Conservation (phyloP, 1,140 invertebrate genomes). For the Bombyx mandarina region DNA sequence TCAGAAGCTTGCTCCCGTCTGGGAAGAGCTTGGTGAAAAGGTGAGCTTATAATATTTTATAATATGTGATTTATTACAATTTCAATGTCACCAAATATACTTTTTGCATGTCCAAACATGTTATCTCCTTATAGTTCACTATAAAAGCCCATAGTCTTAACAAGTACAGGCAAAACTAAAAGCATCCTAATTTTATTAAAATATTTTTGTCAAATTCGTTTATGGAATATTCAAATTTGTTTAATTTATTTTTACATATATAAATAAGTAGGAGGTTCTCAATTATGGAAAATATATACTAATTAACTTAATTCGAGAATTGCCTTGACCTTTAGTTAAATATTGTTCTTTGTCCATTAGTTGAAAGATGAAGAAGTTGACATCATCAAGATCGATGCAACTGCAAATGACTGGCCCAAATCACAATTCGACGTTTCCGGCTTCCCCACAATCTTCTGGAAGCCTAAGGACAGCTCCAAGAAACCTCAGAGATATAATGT, state of each 20-base stretch:
- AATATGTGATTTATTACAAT: no score
- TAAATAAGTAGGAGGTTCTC: no score
- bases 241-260: no score
- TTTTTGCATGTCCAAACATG: no score
- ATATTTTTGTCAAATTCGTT: no score
- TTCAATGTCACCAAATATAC: no score
- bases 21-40: constrained; percentile 94
- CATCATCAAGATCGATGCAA: constrained; percentile 98
- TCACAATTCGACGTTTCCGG: constrained; percentile 92
- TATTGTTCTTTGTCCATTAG: constrained; percentile 46
- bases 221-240: no score
- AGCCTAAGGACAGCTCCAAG: constrained; percentile 86
- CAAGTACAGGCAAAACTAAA: no score
- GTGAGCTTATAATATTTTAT: constrained; percentile 43
- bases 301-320: neutral
- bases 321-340: neutral
- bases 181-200: no score
- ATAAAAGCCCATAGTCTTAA: no score
- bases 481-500: constrained; percentile 93
- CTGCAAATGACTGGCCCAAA: constrained; percentile 96
- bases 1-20: constrained; percentile 94
- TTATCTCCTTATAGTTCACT: no score
- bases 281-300: no score
- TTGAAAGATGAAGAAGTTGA: constrained; percentile 89
- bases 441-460: constrained; percentile 98